phyloP scores from a whole-genome alignment of 1,140 invertebrate species.

The Zaprionus capensis region DNA sequence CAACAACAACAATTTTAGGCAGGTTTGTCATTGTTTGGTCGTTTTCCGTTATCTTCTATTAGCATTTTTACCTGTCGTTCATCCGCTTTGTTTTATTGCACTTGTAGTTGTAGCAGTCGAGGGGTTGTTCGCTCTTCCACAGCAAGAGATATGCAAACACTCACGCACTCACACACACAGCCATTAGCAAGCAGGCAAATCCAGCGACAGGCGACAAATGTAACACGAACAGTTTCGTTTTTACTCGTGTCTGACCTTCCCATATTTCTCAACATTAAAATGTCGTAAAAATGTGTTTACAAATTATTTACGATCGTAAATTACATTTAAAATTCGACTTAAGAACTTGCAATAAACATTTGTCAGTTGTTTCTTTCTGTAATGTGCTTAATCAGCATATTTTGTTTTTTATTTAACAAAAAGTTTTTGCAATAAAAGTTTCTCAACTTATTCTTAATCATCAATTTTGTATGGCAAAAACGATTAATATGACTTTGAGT shows the following conservation, averaged over 20 bases:
- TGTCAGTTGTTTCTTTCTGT: neutral
- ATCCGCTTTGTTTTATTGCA: slow-evolving; percentile 46
- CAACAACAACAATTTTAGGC: slow-evolving; percentile 29
- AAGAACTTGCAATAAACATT: neutral
- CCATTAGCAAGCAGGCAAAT: slow-evolving; percentile 17
- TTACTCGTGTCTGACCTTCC: slow-evolving; percentile 7
- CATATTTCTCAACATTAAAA: neutral
- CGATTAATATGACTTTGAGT: neutral
- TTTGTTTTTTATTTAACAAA: slow-evolving; percentile 20
- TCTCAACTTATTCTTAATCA: slow-evolving; percentile 7
- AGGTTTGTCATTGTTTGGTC: slow-evolving; percentile 36
- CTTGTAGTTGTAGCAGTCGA: slow-evolving; percentile 27
- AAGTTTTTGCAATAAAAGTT: neutral
- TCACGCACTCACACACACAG: slow-evolving; percentile 14
- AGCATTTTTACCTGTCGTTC: slow-evolving; percentile 70
- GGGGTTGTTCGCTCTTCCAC: slow-evolving; percentile 27
- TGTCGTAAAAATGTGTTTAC: slow-evolving; percentile 7
- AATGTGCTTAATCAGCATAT: slow-evolving; percentile 6
- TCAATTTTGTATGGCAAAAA: neutral
- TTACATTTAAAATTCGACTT: neutral
- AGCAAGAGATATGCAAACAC: slow-evolving; percentile 41
- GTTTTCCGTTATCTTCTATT: slow-evolving; percentile 49
- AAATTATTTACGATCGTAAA: slow-evolving; percentile 3
- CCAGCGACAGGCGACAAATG: slow-evolving; percentile 51
- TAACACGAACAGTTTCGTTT: slow-evolving; percentile 13